These are phyloP conservation scores for Fissipunctia ypsillon DNA, from an alignment of 2,888 invertebrate species.

Conservation along the genomic window DNA sequence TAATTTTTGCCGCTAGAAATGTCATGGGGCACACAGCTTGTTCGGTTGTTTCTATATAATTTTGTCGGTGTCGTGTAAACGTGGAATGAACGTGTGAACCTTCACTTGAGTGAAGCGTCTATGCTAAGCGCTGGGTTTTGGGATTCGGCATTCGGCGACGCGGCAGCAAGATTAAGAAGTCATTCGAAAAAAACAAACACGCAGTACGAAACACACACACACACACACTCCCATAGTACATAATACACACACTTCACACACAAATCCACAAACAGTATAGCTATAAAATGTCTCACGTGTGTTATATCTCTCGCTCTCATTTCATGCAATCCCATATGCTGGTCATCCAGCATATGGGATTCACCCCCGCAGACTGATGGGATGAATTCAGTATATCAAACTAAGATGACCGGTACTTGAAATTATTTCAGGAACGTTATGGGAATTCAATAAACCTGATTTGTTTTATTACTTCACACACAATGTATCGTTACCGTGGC, in stretches of 20 bases:
- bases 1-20: background rate
- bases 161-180: background rate
- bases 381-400: too few species aligned
- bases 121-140: background rate
- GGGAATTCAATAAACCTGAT: too few species aligned
- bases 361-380: too few species aligned
- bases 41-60: background rate
- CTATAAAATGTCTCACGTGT: background rate
- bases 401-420: too few species aligned
- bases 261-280: background rate
- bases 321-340: background rate
- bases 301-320: background rate
- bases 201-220: background rate
- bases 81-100: background rate
- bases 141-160: background rate
- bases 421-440: too few species aligned
- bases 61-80: background rate
- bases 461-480: too few species aligned
- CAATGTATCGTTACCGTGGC: too few species aligned
- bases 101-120: background rate
- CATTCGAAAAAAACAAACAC: background rate
- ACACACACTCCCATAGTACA: too few species aligned
- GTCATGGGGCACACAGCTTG: too few species aligned
- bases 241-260: too few species aligned
- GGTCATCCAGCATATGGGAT: too few species aligned